Evolutionary conservation across 2,797 vertebrate genomes (phyloP), one percentile per base, ranked within the genome.

Genomic region (Rhinatrema bivittatum): DNA sequence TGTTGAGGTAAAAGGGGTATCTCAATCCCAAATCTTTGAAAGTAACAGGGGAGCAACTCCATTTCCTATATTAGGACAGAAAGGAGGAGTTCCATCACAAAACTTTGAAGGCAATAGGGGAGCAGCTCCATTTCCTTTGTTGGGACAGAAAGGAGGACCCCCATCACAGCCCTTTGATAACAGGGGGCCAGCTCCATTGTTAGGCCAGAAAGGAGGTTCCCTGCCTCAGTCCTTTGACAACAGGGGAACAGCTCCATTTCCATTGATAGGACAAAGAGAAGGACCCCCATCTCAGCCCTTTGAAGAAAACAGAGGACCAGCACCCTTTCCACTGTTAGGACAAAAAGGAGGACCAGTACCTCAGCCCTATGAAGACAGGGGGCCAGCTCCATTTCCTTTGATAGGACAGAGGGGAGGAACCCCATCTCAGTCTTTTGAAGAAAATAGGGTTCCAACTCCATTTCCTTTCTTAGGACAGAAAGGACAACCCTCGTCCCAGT

Each of bases 191-290:
- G 33, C 27, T 28, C 8, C 17, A 30, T 25, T 16, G 7, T 18
- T n/a, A n/a, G n/a, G n/a, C n/a, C n/a, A n/a, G n/a, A n/a, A 90
- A 65, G 72, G 71, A 25, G 82, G 68, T 5, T 65, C 56, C 34
- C 58, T 54, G 13, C 20, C 32, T n/a, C 29, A 12, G 5, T 17
- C 7, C n/a, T n/a, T n/a, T 10, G 21, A 37, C 4, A 22, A 18
- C 14, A 32, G 34, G 9, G 8, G n/a, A n/a, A n/a, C n/a, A n/a
- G n/a, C n/a, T n/a, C n/a, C n/a, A n/a, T n/a, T n/a, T n/a, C n/a
- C n/a, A n/a, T n/a, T n/a, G n/a, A n/a, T n/a, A n/a, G n/a, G n/a
- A 17, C 33, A 28, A 5, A 9, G 20, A 6, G 29, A 32, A 16
- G 18, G 11, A 2, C 29, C 6, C 7, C 18, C n/a, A 13, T 20